Evolutionary conservation across 2,797 vertebrate genomes (phyloP).

Genomic region (Lemur catta): DNA sequence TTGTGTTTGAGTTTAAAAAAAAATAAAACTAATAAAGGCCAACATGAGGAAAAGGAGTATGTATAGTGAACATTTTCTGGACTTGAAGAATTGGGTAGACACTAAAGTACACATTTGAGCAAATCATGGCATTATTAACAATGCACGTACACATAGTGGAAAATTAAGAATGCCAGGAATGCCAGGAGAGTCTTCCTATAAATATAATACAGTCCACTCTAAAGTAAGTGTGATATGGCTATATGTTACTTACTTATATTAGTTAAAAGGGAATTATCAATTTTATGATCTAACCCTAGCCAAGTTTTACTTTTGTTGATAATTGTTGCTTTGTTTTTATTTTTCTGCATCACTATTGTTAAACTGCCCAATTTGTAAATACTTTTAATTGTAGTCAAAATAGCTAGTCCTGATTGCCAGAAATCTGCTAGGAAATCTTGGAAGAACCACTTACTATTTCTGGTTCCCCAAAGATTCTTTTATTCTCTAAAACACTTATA

Average conservation of each 20-base stretch:
- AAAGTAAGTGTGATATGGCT: rapidly evolving
- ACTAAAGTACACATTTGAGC: neutral
- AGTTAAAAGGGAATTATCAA: neutral
- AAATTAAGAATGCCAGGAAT: neutral
- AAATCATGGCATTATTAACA: neutral
- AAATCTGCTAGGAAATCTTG: neutral
- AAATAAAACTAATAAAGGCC: neutral
- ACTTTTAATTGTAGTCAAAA: neutral
- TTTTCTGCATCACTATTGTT: neutral
- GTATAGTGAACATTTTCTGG: neutral
- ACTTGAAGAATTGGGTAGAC: neutral
- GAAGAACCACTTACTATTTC: neutral
- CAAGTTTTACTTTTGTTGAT: neutral
- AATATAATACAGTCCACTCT: neutral
- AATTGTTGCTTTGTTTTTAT: neutral
- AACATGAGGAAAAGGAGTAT: neutral
- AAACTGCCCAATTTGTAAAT: neutral
- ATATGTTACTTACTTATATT: neutral
- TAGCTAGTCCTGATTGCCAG: neutral
- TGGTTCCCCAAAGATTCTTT: neutral
- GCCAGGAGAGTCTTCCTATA: neutral
- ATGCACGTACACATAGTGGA: neutral
- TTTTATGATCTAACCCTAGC: neutral
- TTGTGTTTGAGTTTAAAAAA: neutral
- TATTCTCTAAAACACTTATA: neutral